A percentile compares a stretch with the other conserved stretches of the same genome.
Conservation (phyloP, 2,888 invertebrate genomes). For the Lypha dubia region DNA sequence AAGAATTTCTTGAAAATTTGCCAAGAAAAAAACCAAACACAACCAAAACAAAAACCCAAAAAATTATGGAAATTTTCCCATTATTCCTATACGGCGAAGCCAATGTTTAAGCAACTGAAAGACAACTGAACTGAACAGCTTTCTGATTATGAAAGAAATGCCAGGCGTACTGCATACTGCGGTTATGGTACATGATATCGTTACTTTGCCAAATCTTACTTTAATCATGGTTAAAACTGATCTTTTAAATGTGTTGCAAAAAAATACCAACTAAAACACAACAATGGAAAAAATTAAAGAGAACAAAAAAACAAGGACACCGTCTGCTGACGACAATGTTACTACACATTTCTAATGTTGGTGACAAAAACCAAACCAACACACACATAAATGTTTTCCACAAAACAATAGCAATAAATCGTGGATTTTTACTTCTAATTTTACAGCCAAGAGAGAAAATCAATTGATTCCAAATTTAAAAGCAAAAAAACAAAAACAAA, state of each 20-base stretch:
- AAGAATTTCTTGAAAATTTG: conserved; percentile 15
- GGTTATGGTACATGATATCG: conserved; percentile 5
- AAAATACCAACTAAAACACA: conserved; percentile 11
- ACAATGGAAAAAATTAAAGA: neutral
- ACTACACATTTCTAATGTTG: conserved; percentile 3
- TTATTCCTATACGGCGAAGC: neutral
- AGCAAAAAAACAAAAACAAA: conserved; percentile 8
- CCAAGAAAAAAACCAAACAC: too few species aligned
- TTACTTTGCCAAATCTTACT: conserved; percentile 38
- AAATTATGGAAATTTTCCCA: neutral
- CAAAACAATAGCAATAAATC: conserved; percentile 46
- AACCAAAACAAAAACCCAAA: neutral
- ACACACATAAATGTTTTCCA: neutral
- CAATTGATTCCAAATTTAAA: conserved; percentile 56
- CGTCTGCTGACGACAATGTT: conserved; percentile 6
- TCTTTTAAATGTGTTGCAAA: neutral
- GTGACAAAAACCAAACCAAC: neutral
- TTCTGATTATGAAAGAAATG: conserved; percentile 44
- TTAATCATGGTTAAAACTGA: conserved; percentile 15
- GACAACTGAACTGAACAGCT: conserved; percentile 20
- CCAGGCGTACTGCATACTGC: conserved; percentile 5
- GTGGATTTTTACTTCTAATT: conserved; percentile 58
- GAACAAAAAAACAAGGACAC: conserved; percentile 39
- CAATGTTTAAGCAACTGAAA: conserved; percentile 37
- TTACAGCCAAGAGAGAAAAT: conserved; percentile 45